Conservation (phyloP, 2,797 vertebrate species). For the Mormyrus hasselquistii region DNA sequence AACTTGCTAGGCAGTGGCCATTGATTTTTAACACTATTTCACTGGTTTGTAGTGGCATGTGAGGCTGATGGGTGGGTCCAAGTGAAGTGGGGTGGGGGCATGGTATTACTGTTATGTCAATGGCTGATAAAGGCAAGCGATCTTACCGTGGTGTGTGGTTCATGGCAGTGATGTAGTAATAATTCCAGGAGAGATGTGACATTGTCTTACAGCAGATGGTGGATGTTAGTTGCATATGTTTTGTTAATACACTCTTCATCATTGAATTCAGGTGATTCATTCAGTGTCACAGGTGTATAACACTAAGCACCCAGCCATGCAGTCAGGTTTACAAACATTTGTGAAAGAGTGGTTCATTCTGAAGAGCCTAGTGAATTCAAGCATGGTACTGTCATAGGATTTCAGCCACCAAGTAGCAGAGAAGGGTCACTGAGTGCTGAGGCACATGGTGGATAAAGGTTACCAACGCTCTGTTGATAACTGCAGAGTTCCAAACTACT, state of each 20-base stretch:
- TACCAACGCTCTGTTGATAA: neutral
- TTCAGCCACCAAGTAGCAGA: neutral
- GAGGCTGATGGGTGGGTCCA: neutral
- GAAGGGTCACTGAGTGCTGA: neutral
- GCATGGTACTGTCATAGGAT: neutral
- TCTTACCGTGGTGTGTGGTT: neutral
- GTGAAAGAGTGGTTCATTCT: neutral
- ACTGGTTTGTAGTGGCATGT: neutral
- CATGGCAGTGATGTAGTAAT: neutral
- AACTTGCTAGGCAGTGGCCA: neutral
- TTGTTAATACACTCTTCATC: neutral
- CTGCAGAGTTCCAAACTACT: neutral
- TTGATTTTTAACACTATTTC: neutral
- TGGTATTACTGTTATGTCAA: neutral
- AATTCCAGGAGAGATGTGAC: neutral
- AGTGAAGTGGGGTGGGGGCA: neutral
- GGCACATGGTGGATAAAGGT: neutral
- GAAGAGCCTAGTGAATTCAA: neutral
- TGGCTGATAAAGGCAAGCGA: neutral
- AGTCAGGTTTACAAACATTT: neutral
- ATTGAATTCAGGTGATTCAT: neutral
- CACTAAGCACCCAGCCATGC: neutral
- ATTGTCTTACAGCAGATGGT: neutral
- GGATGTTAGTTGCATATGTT: neutral
- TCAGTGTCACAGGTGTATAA: neutral